Conservation (phyloP, 2,888 invertebrate species). For the Stenurella melanura region DNA sequence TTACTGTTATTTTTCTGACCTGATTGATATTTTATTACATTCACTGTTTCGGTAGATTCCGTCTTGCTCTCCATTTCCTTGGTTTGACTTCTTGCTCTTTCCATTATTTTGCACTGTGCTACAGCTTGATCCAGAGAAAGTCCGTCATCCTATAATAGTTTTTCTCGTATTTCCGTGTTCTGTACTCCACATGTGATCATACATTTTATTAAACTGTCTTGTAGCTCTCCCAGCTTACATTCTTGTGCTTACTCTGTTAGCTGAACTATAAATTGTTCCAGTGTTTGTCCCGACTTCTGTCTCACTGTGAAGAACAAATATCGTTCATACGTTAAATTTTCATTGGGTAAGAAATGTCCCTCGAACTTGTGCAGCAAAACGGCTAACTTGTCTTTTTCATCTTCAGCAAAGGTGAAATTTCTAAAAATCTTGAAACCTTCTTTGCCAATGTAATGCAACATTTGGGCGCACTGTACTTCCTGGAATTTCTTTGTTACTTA, state of each 20-base stretch:
- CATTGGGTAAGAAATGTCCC: slow-evolving; percentile 51
- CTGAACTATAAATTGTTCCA: no score
- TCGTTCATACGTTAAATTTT: slow-evolving; percentile 53
- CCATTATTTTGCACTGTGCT: slow-evolving; percentile 15
- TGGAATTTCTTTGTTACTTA: slow-evolving; percentile 54
- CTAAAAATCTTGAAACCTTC: slow-evolving; percentile 55
- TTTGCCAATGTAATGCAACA: slow-evolving; percentile 59
- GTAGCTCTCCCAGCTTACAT: no score
- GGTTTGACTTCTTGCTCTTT: neutral
- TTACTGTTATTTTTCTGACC: no score
- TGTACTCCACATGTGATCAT: slow-evolving; percentile 33
- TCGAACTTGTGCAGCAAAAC: slow-evolving; percentile 52
- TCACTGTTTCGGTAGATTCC: no score
- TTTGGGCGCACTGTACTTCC: slow-evolving; percentile 55
- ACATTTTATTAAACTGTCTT: slow-evolving; percentile 30
- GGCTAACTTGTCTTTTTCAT: slow-evolving; percentile 48
- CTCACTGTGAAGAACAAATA: slow-evolving; percentile 53
- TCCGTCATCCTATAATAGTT: slow-evolving; percentile 31
- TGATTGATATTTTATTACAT: no score
- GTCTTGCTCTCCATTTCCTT: no score
- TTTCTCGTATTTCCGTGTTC: slow-evolving; percentile 27
- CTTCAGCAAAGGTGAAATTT: slow-evolving; percentile 49
- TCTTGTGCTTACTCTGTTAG: no score
- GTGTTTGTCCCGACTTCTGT: no score
- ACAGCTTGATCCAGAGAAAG: slow-evolving; percentile 24